A percentile compares a stretch with the other conserved stretches of the same genome.
Conservation (phyloP, 2,797 vertebrate genomes). For the Poeciliopsis paucimaculata region DNA sequence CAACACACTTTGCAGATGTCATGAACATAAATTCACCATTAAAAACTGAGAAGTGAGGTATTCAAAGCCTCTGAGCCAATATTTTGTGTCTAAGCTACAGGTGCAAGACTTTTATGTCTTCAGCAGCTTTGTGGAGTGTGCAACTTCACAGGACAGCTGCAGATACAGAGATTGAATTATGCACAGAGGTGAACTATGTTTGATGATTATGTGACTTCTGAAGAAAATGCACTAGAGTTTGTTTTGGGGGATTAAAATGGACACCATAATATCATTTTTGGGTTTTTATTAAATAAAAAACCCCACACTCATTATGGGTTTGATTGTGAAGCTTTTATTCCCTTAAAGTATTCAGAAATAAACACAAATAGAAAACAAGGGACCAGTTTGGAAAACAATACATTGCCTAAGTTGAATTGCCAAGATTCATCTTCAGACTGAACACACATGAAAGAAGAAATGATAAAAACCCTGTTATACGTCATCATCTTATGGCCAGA, state of each 20-base stretch:
- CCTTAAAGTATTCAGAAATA: neutral
- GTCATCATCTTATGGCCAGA: constrained; percentile 1
- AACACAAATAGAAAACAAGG: neutral
- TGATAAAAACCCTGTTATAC: constrained; percentile 26
- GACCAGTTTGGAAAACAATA: neutral
- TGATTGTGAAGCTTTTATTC: neutral
- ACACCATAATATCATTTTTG: too few relatives aligned
- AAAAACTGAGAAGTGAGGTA: neutral
- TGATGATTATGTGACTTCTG: neutral
- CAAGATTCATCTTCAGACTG: neutral
- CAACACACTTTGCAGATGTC: neutral
- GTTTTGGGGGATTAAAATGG: neutral
- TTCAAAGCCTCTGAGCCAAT: neutral
- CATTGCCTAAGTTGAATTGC: neutral
- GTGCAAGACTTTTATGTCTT: neutral
- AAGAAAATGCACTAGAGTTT: neutral
- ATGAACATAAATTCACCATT: neutral
- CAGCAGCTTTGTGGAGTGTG: neutral
- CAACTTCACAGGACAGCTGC: neutral
- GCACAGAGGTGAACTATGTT: too few relatives aligned
- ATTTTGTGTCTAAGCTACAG: neutral
- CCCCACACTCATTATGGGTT: too few relatives aligned
- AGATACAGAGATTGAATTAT: too few relatives aligned
- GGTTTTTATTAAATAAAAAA: too few relatives aligned
- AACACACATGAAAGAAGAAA: constrained; percentile 17